phyloP scores from a whole-genome alignment of 2,888 invertebrate species.

The Synanthedon myopaeformis region DNA sequence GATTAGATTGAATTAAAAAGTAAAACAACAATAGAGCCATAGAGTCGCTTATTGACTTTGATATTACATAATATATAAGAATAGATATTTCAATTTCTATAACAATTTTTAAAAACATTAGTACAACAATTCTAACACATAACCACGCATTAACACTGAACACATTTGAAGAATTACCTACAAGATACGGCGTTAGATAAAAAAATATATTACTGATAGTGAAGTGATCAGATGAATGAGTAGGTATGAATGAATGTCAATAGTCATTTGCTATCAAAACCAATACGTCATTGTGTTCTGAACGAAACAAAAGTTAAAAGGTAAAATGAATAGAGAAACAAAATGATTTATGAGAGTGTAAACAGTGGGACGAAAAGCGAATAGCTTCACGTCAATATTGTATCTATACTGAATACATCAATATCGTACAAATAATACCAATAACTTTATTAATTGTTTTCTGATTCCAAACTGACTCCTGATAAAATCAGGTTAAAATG shows the following conservation, averaged over 20 bases:
- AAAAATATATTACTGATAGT: neutral
- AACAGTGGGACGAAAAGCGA: constrained; percentile 36
- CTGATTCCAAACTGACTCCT: neutral
- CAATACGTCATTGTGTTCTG: constrained; percentile 21
- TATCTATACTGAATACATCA: constrained; percentile 42
- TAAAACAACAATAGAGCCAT: no score
- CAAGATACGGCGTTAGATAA: neutral
- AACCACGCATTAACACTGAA: neutral
- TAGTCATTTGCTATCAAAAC: constrained; percentile 25
- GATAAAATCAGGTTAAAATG: neutral
- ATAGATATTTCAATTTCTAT: no score
- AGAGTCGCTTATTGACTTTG: no score
- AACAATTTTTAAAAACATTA: no score
- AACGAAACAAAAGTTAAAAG: constrained; percentile 13
- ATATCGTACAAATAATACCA: constrained; percentile 11
- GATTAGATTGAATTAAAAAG: no score
- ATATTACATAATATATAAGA: no score
- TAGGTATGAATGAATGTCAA: constrained; percentile 17
- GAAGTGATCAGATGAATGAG: neutral
- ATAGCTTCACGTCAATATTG: constrained; percentile 33
- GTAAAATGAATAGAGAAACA: constrained; percentile 23
- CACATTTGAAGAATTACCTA: constrained; percentile 5
- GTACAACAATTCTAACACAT: no score
- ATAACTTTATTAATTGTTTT: constrained; percentile 1
- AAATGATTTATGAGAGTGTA: constrained; percentile 40